A percentile compares a stretch with the other conserved stretches of the same genome.
phyloP scores from a whole-genome alignment of 2,113 vertebrate genomes.

The Tonatia bakeri region DNA sequence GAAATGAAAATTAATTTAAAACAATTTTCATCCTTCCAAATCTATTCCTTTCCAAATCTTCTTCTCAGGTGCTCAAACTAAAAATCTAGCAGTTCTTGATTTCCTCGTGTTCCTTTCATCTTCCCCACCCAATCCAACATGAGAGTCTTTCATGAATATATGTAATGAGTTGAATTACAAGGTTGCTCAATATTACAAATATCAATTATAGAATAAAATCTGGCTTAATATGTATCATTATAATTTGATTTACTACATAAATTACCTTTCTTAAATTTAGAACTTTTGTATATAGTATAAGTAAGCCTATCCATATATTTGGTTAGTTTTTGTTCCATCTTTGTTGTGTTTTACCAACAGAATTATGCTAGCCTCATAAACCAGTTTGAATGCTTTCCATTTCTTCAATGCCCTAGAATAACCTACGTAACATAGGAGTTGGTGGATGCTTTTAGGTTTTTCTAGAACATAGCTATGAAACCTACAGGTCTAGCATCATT shows the following conservation, averaged over 20 bases:
- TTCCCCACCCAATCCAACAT: not conserved
- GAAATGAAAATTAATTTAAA: not conserved
- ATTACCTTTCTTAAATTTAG: not conserved
- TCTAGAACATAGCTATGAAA: not conserved
- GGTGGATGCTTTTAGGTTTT: not conserved
- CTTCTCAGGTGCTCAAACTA: not conserved
- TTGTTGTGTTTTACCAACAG: not conserved
- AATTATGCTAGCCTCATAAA: not conserved
- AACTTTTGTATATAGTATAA: not conserved
- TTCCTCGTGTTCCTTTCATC: not conserved
- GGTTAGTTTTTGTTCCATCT: not conserved
- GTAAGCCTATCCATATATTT: not conserved
- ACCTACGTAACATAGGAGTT: not conserved
- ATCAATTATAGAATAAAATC: not conserved
- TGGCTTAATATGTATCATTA: not conserved
- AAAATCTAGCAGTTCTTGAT: not conserved
- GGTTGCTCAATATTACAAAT: constrained; percentile 2
- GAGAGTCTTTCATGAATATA: not conserved
- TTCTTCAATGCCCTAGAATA: not conserved
- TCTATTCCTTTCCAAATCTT: not conserved
- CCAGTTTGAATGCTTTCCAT: not conserved
- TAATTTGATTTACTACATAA: not conserved
- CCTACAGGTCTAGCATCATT: not conserved
- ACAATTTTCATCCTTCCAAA: not conserved
- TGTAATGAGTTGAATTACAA: not conserved